These are phyloP conservation scores for Chelonus formosanus DNA, from an alignment of 2,888 invertebrate genomes.

Conservation along the genomic window DNA sequence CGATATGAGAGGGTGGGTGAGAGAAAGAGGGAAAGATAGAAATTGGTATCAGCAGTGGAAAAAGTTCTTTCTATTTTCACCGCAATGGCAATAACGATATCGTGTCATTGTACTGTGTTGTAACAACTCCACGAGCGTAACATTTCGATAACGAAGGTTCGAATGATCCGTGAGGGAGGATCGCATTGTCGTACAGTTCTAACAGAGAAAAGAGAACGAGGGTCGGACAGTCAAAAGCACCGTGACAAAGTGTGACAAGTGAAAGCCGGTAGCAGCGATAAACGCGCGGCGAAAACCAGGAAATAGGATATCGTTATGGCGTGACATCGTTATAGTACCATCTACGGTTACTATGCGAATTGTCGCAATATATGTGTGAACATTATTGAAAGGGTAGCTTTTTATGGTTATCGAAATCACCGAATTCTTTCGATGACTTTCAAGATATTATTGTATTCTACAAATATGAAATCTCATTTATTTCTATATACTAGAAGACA, in stretches of 20 bases:
- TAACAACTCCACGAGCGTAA: slow-evolving; percentile 37
- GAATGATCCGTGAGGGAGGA: slow-evolving; percentile 26
- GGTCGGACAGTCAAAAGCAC: slow-evolving; percentile 44
- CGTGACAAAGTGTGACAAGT: slow-evolving; percentile 49
- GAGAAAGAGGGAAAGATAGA: slow-evolving; percentile 18
- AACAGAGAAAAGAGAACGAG: slow-evolving; percentile 30
- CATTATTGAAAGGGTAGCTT: no score
- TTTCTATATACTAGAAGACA: no score
- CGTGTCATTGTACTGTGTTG: slow-evolving; percentile 39
- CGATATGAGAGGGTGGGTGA: background rate
- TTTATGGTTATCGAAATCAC: no score
- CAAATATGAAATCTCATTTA: no score
- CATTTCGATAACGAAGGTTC: slow-evolving; percentile 47
- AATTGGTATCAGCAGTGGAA: slow-evolving; percentile 33
- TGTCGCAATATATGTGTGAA: background rate
- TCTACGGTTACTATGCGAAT: slow-evolving; percentile 17
- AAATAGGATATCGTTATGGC: slow-evolving; percentile 41
- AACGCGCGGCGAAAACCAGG: slow-evolving; percentile 40
- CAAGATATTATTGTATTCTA: no score
- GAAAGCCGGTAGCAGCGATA: slow-evolving; percentile 45
- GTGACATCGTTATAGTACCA: slow-evolving; percentile 20
- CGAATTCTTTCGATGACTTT: no score
- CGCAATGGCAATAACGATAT: slow-evolving; percentile 42
- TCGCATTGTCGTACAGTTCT: slow-evolving; percentile 24
- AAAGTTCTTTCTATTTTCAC: slow-evolving; percentile 39